Conservation (phyloP, 1,140 invertebrate species). For the Brachionus koreanus region DNA sequence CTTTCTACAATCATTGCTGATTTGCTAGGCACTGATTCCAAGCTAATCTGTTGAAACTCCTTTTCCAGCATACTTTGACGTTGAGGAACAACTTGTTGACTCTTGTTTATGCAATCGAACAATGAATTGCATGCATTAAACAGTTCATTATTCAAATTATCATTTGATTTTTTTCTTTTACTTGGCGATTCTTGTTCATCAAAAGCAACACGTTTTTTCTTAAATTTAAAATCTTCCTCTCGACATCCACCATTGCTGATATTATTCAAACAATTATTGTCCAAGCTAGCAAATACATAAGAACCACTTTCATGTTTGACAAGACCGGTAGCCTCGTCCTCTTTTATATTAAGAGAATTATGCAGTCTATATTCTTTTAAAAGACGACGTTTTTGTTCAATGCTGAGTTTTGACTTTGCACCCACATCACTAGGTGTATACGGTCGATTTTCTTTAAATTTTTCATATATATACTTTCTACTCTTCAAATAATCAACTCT, state of each 20-base stretch:
- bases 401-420: neutral
- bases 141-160: neutral
- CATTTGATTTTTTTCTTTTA: neutral
- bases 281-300: conserved; percentile 21
- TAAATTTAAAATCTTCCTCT: neutral
- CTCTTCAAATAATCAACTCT: neutral
- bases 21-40: neutral
- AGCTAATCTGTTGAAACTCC: neutral
- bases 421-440: neutral
- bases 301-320: neutral
- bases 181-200: neutral
- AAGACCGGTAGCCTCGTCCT: neutral
- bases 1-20: neutral
- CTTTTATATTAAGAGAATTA: neutral
- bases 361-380: neutral
- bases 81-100: neutral
- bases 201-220: neutral
- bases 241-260: neutral
- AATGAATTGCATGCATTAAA: conserved; percentile 23
- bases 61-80: neutral
- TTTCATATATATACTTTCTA: neutral
- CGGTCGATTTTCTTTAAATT: conserved; percentile 25
- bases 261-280: neutral
- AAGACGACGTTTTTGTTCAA: neutral
- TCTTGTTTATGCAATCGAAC: neutral